Percentiles rank a stretch among this genome's conserved stretches.
These are phyloP conservation scores for Adineta ricciae DNA, from an alignment of 2,888 invertebrate species.

Conservation along the genomic window DNA sequence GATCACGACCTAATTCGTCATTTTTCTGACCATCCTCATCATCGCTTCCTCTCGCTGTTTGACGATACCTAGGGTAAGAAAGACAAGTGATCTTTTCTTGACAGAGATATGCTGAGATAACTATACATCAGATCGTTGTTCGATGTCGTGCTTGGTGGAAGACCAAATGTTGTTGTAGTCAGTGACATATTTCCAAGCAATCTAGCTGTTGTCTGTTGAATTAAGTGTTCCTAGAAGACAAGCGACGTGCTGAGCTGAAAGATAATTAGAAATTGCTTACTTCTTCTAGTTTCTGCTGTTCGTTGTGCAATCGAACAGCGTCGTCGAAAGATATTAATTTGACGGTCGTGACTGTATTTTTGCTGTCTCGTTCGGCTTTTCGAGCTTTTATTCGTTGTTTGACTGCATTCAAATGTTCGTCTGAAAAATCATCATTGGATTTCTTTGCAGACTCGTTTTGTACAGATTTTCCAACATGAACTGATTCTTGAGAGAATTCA, in stretches of 20 bases:
- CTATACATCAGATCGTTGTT: neutral
- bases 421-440: neutral
- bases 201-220: neutral
- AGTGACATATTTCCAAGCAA: neutral
- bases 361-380: neutral
- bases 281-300: neutral
- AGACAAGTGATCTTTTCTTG: neutral
- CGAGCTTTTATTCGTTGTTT: neutral
- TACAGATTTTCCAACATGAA: neutral
- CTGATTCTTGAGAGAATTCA: neutral
- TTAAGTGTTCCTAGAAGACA: neutral
- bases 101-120: no score
- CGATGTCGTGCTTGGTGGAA: neutral
- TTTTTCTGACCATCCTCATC: neutral
- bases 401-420: neutral
- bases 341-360: neutral
- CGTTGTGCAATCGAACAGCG: neutral
- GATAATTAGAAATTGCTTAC: neutral
- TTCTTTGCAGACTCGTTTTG: neutral
- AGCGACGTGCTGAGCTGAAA: no score
- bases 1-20: neutral
- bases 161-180: neutral
- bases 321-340: neutral
- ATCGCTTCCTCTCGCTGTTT: neutral
- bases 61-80: neutral